phyloP scores from a whole-genome alignment of 2,888 invertebrate genomes.

The Linyphia triangularis region DNA sequence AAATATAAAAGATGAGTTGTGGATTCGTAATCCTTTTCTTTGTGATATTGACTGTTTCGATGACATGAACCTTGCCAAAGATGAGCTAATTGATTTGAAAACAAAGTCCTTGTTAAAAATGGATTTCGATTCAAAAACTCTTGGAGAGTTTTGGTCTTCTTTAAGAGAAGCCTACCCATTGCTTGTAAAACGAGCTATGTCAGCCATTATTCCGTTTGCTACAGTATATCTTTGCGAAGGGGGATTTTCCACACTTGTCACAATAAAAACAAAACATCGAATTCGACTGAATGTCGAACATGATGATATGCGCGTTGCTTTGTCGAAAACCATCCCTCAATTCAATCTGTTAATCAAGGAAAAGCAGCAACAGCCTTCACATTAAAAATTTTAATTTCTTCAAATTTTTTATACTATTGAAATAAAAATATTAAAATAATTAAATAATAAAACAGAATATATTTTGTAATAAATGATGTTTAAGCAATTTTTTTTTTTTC shows the following conservation, averaged over 20 bases:
- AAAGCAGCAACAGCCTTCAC: conserved; percentile 58
- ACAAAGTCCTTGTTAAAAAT: neutral
- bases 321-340: conserved; percentile 57
- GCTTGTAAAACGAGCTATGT: conserved; percentile 64
- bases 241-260: too few relatives aligned
- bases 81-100: too few relatives aligned
- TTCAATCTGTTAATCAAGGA: conserved; percentile 56
- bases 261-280: too few relatives aligned
- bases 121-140: too few relatives aligned
- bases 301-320: conserved; percentile 57
- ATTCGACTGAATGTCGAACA: too few relatives aligned
- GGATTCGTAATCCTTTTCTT: conserved; percentile 67
- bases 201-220: conserved; percentile 63
- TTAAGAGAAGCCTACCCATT: conserved; percentile 61
- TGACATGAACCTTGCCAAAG: neutral
- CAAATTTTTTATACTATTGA: conserved; percentile 47
- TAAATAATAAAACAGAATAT: conserved; percentile 56
- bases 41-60: conserved; percentile 66
- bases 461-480: conserved; percentile 55
- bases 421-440: conserved; percentile 57
- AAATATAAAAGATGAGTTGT: conserved; percentile 67
- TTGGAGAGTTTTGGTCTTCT: too few relatives aligned
- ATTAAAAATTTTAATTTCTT: conserved; percentile 58
- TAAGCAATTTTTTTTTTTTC: conserved; percentile 29
- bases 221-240: too few relatives aligned